These are phyloP conservation scores for Lasaia peninsularis DNA, from an alignment of 1,140 invertebrate species.

Conservation along the genomic window DNA sequence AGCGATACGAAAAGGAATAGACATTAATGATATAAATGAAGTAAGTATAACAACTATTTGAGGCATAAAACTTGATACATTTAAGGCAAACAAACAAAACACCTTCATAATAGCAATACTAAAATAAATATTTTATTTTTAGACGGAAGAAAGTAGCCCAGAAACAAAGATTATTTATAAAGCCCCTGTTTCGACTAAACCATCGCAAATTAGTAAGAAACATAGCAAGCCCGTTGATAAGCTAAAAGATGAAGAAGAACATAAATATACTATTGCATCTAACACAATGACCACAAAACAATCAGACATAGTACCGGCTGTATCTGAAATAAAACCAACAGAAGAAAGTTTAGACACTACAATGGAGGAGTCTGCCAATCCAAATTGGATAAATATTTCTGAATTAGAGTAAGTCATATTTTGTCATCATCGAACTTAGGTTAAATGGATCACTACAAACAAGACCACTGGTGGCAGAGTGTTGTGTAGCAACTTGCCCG, in stretches of 20 bases:
- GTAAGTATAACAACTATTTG: not conserved
- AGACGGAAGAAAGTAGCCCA: not conserved
- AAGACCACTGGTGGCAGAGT: too few relatives aligned
- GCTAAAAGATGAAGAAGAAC: not conserved
- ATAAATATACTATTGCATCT: not conserved
- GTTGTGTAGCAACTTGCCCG: too few relatives aligned
- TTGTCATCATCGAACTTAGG: too few relatives aligned
- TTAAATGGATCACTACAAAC: too few relatives aligned
- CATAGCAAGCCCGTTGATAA: constrained; percentile 15
- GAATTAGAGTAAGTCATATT: not conserved
- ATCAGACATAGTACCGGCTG: too few relatives aligned
- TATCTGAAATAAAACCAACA: not conserved
- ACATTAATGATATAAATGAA: constrained; percentile 1
- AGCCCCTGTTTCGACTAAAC: constrained; percentile 1
- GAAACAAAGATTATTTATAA: constrained; percentile 16
- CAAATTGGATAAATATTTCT: too few relatives aligned
- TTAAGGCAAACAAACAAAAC: too few relatives aligned
- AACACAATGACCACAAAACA: too few relatives aligned
- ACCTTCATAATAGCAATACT: not conserved
- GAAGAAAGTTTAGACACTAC: too few relatives aligned
- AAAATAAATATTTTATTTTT: not conserved
- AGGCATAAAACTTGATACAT: too few relatives aligned
- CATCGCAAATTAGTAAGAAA: not conserved
- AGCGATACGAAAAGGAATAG: constrained; percentile 30
- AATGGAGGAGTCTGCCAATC: too few relatives aligned